Evolutionary conservation across 1,140 invertebrate species (phyloP).

Genomic region (Cephus cinctus): DNA sequence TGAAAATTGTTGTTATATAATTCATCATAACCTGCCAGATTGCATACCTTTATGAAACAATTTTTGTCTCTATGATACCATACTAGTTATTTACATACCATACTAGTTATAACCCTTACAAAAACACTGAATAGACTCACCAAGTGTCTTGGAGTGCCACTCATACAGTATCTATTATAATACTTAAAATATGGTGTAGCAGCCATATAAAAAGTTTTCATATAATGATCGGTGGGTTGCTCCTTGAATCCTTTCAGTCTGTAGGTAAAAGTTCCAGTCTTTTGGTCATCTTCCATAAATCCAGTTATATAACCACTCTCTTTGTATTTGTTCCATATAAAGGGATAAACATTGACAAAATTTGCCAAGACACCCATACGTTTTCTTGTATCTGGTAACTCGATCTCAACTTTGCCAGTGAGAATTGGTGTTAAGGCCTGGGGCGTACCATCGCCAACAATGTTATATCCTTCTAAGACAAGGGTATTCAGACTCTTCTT

Average conservation of each 20-base stretch:
- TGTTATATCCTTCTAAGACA: conserved; percentile 83
- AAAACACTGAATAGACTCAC: conserved; percentile 58
- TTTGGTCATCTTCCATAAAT: conserved; percentile 84
- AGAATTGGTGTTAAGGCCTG: conserved; percentile 90
- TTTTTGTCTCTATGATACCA: neutral
- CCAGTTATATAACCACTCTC: conserved; percentile 71
- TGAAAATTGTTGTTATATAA: conserved; percentile 64
- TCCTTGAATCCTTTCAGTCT: conserved; percentile 83
- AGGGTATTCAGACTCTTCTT: conserved; percentile 67
- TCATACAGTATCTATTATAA: conserved; percentile 71
- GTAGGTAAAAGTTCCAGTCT: conserved; percentile 87
- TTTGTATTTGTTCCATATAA: conserved; percentile 78
- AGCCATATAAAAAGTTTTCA: conserved; percentile 75
- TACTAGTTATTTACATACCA: too few relatives aligned
- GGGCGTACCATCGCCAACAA: conserved; percentile 92
- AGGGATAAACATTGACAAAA: conserved; percentile 77
- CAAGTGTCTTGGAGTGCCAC: conserved; percentile 74
- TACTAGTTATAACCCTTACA: too few relatives aligned
- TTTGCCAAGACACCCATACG: conserved; percentile 64
- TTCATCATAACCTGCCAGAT: conserved; percentile 63
- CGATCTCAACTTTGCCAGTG: conserved; percentile 84
- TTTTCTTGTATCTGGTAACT: conserved; percentile 83
- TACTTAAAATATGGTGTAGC: conserved; percentile 56
- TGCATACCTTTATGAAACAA: conserved; percentile 17
- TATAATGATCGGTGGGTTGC: conserved; percentile 89